These are phyloP conservation scores for Stictocephala bisonia DNA, from an alignment of 2,888 invertebrate species.

Conservation along the genomic window DNA sequence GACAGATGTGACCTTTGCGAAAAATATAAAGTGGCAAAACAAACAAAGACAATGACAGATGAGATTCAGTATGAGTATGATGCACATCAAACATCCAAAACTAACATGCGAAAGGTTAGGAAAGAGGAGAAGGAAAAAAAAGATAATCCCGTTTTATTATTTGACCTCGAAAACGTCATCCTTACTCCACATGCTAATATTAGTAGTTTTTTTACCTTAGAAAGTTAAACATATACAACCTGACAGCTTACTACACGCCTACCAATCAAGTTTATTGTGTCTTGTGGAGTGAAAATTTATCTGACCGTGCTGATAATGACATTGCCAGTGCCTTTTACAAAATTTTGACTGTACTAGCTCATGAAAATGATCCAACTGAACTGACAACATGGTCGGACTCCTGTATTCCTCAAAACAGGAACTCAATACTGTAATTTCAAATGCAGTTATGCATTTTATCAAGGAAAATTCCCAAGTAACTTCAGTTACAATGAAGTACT, in stretches of 20 bases:
- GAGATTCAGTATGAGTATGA: slow-evolving; percentile 5
- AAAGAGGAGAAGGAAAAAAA: slow-evolving; percentile 1
- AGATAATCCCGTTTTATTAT: background rate
- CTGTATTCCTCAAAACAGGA: slow-evolving; percentile 31
- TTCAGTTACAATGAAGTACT: slow-evolving; percentile 31
- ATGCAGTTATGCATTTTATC: slow-evolving; percentile 36
- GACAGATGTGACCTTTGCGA: slow-evolving; percentile 40
- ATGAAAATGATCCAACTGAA: slow-evolving; percentile 40
- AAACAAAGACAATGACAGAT: slow-evolving; percentile 8
- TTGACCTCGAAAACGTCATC: slow-evolving; percentile 45
- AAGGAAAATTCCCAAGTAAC: slow-evolving; percentile 8
- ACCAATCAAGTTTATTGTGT: slow-evolving; percentile 41
- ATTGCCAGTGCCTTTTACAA: slow-evolving; percentile 36
- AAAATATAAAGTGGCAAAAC: slow-evolving; percentile 25
- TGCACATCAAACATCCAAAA: background rate
- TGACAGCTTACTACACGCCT: slow-evolving; percentile 34
- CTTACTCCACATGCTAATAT: slow-evolving; percentile 31
- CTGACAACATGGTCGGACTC: slow-evolving; percentile 26
- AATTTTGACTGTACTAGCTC: slow-evolving; percentile 26
- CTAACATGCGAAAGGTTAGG: slow-evolving; percentile 22
- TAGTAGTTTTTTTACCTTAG: slow-evolving; percentile 29
- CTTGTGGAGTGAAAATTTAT: slow-evolving; percentile 15
- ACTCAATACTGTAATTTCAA: slow-evolving; percentile 36
- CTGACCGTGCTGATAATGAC: slow-evolving; percentile 32
- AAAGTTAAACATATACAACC: slow-evolving; percentile 40